These are phyloP conservation scores for Oryctes rhinoceros DNA, from an alignment of 1,140 invertebrate genomes.

Conservation along the genomic window DNA sequence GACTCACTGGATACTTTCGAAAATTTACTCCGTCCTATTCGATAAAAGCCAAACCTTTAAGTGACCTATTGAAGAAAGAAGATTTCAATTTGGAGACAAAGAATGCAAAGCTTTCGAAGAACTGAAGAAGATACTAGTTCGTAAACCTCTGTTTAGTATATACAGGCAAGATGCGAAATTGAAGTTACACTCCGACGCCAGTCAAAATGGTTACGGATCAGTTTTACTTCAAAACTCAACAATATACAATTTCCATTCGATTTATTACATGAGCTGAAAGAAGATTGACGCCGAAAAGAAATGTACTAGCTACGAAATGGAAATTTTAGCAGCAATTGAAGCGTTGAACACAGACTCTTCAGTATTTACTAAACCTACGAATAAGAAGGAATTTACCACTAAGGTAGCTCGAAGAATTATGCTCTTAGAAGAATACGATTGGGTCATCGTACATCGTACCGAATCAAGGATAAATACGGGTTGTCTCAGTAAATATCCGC, in stretches of 20 bases:
- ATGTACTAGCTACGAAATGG: slow-evolving; percentile 58
- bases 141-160: background rate
- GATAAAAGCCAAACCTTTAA: too few relatives aligned
- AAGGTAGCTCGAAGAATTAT: slow-evolving; percentile 51
- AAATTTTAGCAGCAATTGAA: slow-evolving; percentile 42
- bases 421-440: background rate
- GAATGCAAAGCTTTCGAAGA: too few relatives aligned
- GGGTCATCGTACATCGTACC: background rate
- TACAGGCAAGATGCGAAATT: background rate
- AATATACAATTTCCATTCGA: slow-evolving; percentile 49
- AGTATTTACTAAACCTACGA: slow-evolving; percentile 54
- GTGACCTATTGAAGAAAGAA: too few relatives aligned
- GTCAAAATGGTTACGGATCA: slow-evolving; percentile 50
- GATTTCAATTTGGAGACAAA: too few relatives aligned
- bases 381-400: slow-evolving; percentile 52
- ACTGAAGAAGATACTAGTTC: too few relatives aligned
- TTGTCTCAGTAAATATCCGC: background rate
- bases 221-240: slow-evolving; percentile 51
- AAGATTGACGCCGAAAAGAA: slow-evolving; percentile 54
- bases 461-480: background rate
- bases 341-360: slow-evolving; percentile 50
- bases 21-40: too few relatives aligned
- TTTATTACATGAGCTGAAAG: slow-evolving; percentile 57
- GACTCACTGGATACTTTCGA: too few relatives aligned
- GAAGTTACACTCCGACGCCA: slow-evolving; percentile 56